Percentiles rank a stretch among this genome's conserved stretches.
Evolutionary conservation across 2,113 vertebrate genomes (phyloP).

Genomic region (Parus major): DNA sequence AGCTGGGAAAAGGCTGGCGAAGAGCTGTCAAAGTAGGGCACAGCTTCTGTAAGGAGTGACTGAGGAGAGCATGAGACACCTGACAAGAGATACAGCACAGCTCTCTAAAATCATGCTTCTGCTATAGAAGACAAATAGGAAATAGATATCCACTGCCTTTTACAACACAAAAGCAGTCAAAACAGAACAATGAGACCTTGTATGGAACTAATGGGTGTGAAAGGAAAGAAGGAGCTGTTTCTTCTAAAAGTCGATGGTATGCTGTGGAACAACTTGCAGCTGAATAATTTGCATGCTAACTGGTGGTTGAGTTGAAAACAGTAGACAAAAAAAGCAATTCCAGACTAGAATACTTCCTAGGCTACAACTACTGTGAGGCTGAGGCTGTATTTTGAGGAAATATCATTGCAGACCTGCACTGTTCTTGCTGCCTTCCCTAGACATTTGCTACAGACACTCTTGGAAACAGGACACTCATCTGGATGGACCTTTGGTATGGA

Average conservation of each 20-base stretch:
- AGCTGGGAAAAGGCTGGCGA: neutral
- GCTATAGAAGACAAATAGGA: neutral
- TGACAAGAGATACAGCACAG: neutral
- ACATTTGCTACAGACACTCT: neutral
- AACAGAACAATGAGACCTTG: neutral
- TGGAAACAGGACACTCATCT: neutral
- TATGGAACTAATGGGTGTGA: neutral
- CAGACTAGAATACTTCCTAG: neutral
- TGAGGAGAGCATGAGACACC: neutral
- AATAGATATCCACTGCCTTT: neutral
- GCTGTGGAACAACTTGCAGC: neutral
- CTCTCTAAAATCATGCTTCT: neutral
- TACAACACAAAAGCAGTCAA: neutral
- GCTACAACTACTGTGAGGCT: neutral
- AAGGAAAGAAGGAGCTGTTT: neutral
- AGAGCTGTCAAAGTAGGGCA: neutral
- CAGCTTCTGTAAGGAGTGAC: neutral
- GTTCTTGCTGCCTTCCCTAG: neutral
- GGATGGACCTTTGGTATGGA: neutral
- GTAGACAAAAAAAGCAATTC: neutral
- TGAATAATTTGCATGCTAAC: neutral
- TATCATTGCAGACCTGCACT: neutral
- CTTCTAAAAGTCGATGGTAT: neutral
- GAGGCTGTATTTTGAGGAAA: neutral
- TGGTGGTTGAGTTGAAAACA: neutral